These are phyloP conservation scores for Dorcus parallelipipedus DNA, from an alignment of 2,888 invertebrate species.

Conservation along the genomic window DNA sequence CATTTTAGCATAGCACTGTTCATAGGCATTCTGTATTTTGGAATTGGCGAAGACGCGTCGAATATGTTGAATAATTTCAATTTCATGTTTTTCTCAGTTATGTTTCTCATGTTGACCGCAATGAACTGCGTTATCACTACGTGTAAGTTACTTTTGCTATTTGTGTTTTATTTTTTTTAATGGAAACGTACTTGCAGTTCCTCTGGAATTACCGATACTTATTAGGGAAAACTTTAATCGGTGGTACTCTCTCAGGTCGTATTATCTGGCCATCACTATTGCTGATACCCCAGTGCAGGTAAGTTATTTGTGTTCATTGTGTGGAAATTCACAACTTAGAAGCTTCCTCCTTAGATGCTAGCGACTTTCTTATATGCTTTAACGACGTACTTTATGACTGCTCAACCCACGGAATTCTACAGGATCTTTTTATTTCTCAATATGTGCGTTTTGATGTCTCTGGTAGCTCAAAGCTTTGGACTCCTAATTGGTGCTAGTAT, in stretches of 20 bases:
- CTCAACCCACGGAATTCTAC: slow-evolving; percentile 73
- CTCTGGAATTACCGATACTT: slow-evolving; percentile 59
- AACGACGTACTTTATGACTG: slow-evolving; percentile 82
- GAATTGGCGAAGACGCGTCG: slow-evolving; percentile 82
- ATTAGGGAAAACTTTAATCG: slow-evolving; percentile 65
- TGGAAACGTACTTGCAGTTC: slow-evolving; percentile 52
- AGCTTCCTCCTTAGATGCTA: slow-evolving; percentile 48
- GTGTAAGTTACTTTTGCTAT: slow-evolving; percentile 64
- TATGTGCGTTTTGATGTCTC: slow-evolving; percentile 72
- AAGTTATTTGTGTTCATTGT: slow-evolving; percentile 20
- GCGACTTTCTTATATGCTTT: slow-evolving; percentile 69
- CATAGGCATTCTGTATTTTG: slow-evolving; percentile 78
- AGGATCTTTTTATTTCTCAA: slow-evolving; percentile 70
- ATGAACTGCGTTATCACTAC: slow-evolving; percentile 86
- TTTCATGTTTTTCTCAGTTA: slow-evolving; percentile 84
- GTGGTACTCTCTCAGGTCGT: slow-evolving; percentile 66
- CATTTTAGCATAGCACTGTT: slow-evolving; percentile 78
- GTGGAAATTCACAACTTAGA: background rate
- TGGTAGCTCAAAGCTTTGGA: slow-evolving; percentile 84
- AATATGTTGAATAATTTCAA: slow-evolving; percentile 83
- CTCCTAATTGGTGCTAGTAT: slow-evolving; percentile 80
- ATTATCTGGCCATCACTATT: slow-evolving; percentile 59
- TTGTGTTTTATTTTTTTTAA: background rate
- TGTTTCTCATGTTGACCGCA: slow-evolving; percentile 93
- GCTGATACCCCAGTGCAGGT: slow-evolving; percentile 64